Conservation (phyloP, 2,888 invertebrate species). For the Dugesia japonica region DNA sequence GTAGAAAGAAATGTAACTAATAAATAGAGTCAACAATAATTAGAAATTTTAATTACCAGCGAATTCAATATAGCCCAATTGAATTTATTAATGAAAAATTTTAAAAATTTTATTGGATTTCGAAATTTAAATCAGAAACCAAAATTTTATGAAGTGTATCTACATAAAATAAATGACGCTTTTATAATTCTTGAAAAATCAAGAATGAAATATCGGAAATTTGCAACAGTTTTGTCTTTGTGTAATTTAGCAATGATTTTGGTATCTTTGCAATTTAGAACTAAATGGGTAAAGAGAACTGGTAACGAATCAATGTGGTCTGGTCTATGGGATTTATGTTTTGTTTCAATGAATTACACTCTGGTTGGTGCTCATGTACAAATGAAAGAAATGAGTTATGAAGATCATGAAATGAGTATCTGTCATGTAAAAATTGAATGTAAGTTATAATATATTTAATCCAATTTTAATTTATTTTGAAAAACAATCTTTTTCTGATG, state of each 20-base stretch:
- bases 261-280: background rate
- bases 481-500: too few species aligned
- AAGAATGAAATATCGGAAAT: slow-evolving; percentile 1
- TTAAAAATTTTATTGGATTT: background rate
- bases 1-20: too few species aligned
- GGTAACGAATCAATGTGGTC: background rate
- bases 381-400: background rate
- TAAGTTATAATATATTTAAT: too few species aligned
- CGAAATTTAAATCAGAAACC: slow-evolving; percentile 9
- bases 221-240: background rate
- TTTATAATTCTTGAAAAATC: slow-evolving; percentile 6
- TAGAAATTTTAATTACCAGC: background rate
- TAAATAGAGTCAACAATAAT: background rate
- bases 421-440: slow-evolving; percentile 8
- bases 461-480: too few species aligned
- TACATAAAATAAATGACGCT: background rate
- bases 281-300: background rate
- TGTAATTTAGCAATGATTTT: background rate
- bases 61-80: too few species aligned
- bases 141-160: background rate
- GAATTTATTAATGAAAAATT: background rate
- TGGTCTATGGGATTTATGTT: slow-evolving; percentile 6
- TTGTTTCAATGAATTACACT: background rate
- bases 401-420: background rate
- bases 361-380: background rate